A percentile compares a stretch with the other conserved stretches of the same genome.
Evolutionary conservation across 2,888 invertebrate genomes (phyloP).

Genomic region (Rhodophaea formosa): DNA sequence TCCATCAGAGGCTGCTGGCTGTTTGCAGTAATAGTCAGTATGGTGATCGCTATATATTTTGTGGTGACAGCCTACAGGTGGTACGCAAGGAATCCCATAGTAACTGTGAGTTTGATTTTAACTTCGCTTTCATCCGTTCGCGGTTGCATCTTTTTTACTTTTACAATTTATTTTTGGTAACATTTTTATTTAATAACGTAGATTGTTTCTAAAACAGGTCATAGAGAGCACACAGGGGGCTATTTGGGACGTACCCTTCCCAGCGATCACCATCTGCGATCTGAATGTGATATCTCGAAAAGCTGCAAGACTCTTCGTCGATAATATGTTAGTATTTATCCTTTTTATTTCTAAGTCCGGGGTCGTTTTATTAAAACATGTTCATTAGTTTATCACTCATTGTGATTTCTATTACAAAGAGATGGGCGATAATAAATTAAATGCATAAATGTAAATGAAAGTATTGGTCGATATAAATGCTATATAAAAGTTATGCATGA

Average conservation of each 20-base stretch:
- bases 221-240: constrained; percentile 83
- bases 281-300: constrained; percentile 80
- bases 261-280: constrained; percentile 84
- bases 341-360: neutral
- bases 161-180: too few relatives aligned
- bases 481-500: too few relatives aligned
- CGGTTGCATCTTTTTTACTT: too few relatives aligned
- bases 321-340: constrained; percentile 71
- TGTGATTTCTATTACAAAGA: too few relatives aligned
- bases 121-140: too few relatives aligned
- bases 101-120: constrained; percentile 74
- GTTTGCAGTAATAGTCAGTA: constrained; percentile 74
- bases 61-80: constrained; percentile 82
- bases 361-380: neutral
- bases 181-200: neutral
- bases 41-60: constrained; percentile 78
- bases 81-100: constrained; percentile 82
- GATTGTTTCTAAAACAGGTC: constrained; percentile 47
- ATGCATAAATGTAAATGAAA: too few relatives aligned
- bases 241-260: constrained; percentile 85
- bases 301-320: constrained; percentile 63
- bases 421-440: too few relatives aligned
- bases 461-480: too few relatives aligned
- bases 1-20: constrained; percentile 81
- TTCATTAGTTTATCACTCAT: neutral